phyloP scores from a whole-genome alignment of 2,797 vertebrate genomes.

The Acomys russatus region DNA sequence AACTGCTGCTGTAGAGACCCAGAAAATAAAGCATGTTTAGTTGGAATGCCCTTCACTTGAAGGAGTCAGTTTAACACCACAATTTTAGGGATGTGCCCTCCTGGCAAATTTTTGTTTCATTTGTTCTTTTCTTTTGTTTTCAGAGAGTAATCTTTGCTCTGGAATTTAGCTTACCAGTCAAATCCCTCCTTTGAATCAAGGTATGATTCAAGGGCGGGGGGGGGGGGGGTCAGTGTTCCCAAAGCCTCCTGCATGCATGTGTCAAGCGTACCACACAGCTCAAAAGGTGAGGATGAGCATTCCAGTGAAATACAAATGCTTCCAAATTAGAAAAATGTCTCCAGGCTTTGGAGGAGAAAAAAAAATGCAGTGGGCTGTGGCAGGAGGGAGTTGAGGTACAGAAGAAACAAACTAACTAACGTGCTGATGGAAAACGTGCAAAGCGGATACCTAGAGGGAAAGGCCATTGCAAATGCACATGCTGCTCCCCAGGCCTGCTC shows the following conservation, averaged over 20 bases:
- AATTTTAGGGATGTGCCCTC: neutral
- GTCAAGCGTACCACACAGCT: neutral
- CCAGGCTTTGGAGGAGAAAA: slow-evolving; percentile 20
- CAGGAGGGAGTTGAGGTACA: slow-evolving; percentile 26
- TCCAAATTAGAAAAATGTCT: slow-evolving; percentile 71
- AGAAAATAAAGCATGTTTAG: neutral
- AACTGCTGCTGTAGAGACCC: neutral
- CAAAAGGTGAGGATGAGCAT: neutral
- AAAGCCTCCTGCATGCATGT: fast-evolving
- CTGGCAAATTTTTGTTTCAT: neutral
- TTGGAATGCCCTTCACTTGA: neutral
- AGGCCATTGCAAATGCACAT: neutral
- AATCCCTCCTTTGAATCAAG: slow-evolving; percentile 2
- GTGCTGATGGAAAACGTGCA: slow-evolving; percentile 76
- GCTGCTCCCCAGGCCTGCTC: neutral
- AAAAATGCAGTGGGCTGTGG: slow-evolving; percentile 42
- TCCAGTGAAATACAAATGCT: slow-evolving; percentile 47
- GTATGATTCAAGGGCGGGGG: neutral
- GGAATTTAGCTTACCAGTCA: neutral
- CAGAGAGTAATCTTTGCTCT: slow-evolving; percentile 20
- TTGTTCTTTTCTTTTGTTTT: slow-evolving; percentile 34
- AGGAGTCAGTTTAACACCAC: neutral
- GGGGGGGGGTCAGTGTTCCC: neutral
- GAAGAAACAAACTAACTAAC: slow-evolving; percentile 75
- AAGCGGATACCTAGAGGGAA: slow-evolving; percentile 60